Conservation (phyloP, 2,888 invertebrate species). For the Laspeyria flexula region DNA sequence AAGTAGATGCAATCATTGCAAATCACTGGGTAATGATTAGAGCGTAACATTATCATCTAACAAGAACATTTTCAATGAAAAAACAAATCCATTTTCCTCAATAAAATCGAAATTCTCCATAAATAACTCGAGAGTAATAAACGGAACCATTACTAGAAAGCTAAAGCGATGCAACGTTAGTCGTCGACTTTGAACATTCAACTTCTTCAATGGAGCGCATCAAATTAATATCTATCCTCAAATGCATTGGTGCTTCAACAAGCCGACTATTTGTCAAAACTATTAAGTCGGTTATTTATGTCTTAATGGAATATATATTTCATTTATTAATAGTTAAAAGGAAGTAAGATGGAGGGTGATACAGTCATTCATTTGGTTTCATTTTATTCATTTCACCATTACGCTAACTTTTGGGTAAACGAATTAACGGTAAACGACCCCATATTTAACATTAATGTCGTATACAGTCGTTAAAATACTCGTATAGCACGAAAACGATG, state of each 20-base stretch:
- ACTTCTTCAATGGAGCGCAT: constrained; percentile 16
- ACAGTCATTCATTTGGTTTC: neutral
- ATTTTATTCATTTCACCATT: neutral
- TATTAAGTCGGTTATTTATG: constrained; percentile 14
- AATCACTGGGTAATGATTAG: too few species aligned
- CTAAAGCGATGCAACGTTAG: constrained; percentile 22
- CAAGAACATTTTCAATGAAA: too few species aligned
- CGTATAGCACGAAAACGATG: neutral
- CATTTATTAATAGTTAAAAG: constrained; percentile 14
- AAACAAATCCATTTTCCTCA: neutral
- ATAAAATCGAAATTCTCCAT: constrained; percentile 9
- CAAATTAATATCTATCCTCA: constrained; percentile 37
- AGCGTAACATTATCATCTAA: too few species aligned
- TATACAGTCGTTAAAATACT: neutral
- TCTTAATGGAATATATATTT: constrained; percentile 26
- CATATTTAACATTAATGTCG: neutral
- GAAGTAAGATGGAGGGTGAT: neutral
- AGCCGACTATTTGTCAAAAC: constrained; percentile 22
- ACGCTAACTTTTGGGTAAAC: neutral
- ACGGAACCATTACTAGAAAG: neutral
- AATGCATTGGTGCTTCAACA: constrained; percentile 37
- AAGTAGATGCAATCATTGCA: too few species aligned
- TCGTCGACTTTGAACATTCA: constrained; percentile 1
- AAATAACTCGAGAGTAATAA: constrained; percentile 25
- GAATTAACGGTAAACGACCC: neutral